These are phyloP conservation scores for Sander vitreus DNA, from an alignment of 2,113 vertebrate genomes.

Conservation along the genomic window DNA sequence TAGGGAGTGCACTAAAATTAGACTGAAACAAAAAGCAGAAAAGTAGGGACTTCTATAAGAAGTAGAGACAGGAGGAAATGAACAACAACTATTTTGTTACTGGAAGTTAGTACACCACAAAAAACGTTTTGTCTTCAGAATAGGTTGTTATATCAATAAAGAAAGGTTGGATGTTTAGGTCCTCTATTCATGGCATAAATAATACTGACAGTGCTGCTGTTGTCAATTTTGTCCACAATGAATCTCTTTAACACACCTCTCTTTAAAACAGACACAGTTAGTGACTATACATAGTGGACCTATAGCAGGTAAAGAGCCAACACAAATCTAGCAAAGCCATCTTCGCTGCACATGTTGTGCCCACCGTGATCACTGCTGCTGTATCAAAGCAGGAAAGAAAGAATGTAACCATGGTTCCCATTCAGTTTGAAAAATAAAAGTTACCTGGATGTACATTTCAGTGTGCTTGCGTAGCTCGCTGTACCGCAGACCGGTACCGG, in stretches of 20 bases:
- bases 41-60: constrained; percentile 13
- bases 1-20: constrained; percentile 50
- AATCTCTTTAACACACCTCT: neutral
- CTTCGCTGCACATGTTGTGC: neutral
- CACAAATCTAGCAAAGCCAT: neutral
- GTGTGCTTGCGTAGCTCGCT: neutral
- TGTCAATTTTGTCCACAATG: constrained; percentile 1
- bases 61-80: constrained; percentile 16
- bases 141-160: neutral
- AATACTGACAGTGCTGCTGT: constrained; percentile 5
- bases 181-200: constrained; percentile 1
- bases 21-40: constrained; percentile 14
- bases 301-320: neutral
- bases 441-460: constrained; percentile 22
- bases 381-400: neutral
- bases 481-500: too few species aligned
- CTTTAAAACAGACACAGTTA: neutral
- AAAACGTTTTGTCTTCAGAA: neutral
- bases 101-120: neutral
- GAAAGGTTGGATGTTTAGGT: constrained; percentile 9
- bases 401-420: neutral
- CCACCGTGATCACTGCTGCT: neutral
- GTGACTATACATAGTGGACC: neutral
- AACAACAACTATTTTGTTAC: constrained; percentile 1
- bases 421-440: constrained; percentile 1